Conservation (phyloP, 2,888 invertebrate species). For the Conops quadrifasciatus region DNA sequence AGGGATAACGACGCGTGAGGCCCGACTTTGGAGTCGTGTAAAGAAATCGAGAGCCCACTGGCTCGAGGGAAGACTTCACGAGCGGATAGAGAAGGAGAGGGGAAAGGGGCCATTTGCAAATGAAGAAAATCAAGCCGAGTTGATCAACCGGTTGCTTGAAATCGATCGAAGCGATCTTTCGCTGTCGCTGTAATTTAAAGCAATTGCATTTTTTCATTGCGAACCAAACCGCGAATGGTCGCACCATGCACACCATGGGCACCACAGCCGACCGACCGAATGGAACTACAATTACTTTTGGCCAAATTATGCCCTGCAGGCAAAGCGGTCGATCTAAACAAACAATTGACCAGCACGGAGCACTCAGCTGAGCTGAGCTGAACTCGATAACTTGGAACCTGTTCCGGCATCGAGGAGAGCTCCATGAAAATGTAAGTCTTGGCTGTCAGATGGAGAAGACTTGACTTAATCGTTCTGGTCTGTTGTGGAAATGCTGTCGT, state of each 20-base stretch:
- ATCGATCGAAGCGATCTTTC: constrained; percentile 12
- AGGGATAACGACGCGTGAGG: no score
- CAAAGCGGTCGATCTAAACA: constrained; percentile 41
- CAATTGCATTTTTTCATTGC: constrained; percentile 43
- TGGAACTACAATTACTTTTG: constrained; percentile 45
- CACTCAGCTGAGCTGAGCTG: neutral
- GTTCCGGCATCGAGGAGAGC: neutral
- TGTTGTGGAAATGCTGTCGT: no score
- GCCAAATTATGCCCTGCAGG: constrained; percentile 46
- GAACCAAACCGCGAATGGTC: neutral
- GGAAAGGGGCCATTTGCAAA: neutral
- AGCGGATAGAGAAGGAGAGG: no score
- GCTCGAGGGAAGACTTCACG: no score
- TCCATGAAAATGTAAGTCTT: constrained; percentile 4
- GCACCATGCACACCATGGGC: neutral
- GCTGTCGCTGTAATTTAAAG: constrained; percentile 42
- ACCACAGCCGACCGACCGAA: neutral
- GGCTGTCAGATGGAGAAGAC: constrained; percentile 12
- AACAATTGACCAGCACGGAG: constrained; percentile 25
- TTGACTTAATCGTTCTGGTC: constrained; percentile 15
- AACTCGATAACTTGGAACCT: neutral
- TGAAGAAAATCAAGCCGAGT: neutral
- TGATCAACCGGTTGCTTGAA: constrained; percentile 18
- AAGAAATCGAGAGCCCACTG: no score
- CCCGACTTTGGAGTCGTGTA: no score